These are phyloP conservation scores for Sphaerodactylus townsendi DNA, from an alignment of 2,113 vertebrate species.

Conservation along the genomic window DNA sequence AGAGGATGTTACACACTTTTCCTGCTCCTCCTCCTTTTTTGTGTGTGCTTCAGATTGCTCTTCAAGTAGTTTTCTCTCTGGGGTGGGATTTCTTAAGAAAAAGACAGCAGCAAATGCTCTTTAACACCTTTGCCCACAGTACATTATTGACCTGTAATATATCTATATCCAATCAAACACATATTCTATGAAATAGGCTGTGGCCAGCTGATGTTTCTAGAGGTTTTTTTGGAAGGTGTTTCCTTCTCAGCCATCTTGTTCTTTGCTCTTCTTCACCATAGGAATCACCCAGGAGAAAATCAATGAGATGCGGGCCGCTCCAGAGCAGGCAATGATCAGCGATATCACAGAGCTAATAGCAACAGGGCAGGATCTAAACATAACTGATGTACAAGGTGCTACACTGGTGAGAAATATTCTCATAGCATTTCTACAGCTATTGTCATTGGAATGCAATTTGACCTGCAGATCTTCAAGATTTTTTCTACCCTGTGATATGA, in stretches of 20 bases:
- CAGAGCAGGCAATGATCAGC: constrained; percentile 88
- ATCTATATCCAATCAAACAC: background rate
- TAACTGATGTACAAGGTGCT: constrained; percentile 89
- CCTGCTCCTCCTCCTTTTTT: too few relatives aligned
- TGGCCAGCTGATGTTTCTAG: background rate
- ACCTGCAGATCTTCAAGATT: background rate
- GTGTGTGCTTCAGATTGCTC: background rate
- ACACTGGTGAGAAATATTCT: constrained; percentile 84
- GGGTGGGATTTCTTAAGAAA: background rate
- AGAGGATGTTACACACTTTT: too few relatives aligned
- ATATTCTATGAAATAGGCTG: background rate
- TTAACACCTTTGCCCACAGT: background rate
- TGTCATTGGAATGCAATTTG: background rate
- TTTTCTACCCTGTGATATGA: too few relatives aligned
- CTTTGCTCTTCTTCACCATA: constrained; percentile 56
- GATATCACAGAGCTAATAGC: constrained; percentile 89
- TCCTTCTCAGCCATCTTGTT: background rate
- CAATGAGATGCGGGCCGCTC: constrained; percentile 91
- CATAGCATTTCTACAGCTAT: background rate
- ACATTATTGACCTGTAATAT: background rate
- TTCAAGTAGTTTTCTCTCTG: background rate
- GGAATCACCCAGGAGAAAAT: constrained; percentile 98
- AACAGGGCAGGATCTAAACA: constrained; percentile 86
- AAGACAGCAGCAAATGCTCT: background rate
- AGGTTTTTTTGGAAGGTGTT: background rate